These are phyloP conservation scores for Pleuronectes platessa DNA, from an alignment of 2,113 vertebrate genomes.

Conservation along the genomic window DNA sequence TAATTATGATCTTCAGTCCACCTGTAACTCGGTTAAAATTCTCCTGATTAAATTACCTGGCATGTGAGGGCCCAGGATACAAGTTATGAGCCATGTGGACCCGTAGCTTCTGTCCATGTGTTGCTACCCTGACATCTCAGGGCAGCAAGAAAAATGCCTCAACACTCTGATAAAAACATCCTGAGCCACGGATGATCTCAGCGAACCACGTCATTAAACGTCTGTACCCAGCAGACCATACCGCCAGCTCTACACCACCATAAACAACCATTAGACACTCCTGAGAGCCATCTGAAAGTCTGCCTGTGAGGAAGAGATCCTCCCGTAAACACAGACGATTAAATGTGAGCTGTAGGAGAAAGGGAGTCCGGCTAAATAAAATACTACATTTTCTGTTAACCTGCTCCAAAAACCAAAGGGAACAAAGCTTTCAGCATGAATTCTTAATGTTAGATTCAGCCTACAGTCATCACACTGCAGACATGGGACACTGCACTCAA, in stretches of 20 bases:
- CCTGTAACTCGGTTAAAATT: constrained; percentile 3
- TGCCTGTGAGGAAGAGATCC: constrained; percentile 23
- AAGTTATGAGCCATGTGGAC: constrained; percentile 1
- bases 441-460: neutral
- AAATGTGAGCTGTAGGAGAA: constrained; percentile 15
- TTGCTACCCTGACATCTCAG: constrained; percentile 4
- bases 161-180: constrained; percentile 21
- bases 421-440: constrained; percentile 18
- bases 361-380: neutral
- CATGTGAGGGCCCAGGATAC: neutral
- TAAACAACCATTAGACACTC: constrained; percentile 61
- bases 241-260: constrained; percentile 29
- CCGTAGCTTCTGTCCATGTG: neutral
- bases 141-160: constrained; percentile 5
- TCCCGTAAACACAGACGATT: constrained; percentile 46
- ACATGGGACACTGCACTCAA: neutral
- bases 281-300: constrained; percentile 21
- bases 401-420: constrained; percentile 21
- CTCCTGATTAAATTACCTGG: constrained; percentile 1
- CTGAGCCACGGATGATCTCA: constrained; percentile 44
- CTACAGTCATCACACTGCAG: constrained; percentile 3
- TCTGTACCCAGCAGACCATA: constrained; percentile 39
- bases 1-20: neutral
- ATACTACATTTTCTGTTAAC: constrained; percentile 25
- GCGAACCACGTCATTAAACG: constrained; percentile 60